These are phyloP conservation scores for Nannobrachium achirus DNA, from an alignment of 2,113 vertebrate genomes.

Conservation along the genomic window DNA sequence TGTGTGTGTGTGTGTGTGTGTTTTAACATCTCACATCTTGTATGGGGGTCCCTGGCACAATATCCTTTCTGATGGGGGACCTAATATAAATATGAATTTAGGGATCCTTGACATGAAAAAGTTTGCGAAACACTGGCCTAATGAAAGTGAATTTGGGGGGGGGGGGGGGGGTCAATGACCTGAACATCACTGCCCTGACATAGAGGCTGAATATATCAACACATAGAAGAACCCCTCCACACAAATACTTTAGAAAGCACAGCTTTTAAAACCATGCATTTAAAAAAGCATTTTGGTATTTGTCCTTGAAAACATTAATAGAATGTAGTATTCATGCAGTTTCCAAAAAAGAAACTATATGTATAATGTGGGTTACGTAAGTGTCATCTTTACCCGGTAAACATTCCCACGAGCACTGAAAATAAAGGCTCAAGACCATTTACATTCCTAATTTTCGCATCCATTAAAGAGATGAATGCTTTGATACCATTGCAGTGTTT, in stretches of 20 bases:
- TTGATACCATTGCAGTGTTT: constrained; percentile 96
- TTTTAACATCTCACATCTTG: too few species aligned
- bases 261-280: constrained; percentile 47
- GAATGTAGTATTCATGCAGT: constrained; percentile 47
- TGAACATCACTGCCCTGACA: background rate
- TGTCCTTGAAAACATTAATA: constrained; percentile 70
- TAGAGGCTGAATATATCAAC: constrained; percentile 26
- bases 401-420: constrained; percentile 82
- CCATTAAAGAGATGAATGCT: constrained; percentile 97
- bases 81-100: too few species aligned
- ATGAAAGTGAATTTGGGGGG: too few species aligned
- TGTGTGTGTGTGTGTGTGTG: too few species aligned
- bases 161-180: too few species aligned
- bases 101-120: too few species aligned
- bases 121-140: too few species aligned
- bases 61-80: too few species aligned
- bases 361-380: constrained; percentile 77
- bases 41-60: too few species aligned
- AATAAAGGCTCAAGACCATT: constrained; percentile 86
- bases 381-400: constrained; percentile 78
- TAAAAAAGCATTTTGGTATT: constrained; percentile 53
- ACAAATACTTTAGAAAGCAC: constrained; percentile 29
- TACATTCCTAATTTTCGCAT: constrained; percentile 93
- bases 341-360: constrained; percentile 64
- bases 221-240: constrained; percentile 4